These are phyloP conservation scores for Chitala chitala DNA, from an alignment of 2,113 vertebrate species.

Conservation along the genomic window DNA sequence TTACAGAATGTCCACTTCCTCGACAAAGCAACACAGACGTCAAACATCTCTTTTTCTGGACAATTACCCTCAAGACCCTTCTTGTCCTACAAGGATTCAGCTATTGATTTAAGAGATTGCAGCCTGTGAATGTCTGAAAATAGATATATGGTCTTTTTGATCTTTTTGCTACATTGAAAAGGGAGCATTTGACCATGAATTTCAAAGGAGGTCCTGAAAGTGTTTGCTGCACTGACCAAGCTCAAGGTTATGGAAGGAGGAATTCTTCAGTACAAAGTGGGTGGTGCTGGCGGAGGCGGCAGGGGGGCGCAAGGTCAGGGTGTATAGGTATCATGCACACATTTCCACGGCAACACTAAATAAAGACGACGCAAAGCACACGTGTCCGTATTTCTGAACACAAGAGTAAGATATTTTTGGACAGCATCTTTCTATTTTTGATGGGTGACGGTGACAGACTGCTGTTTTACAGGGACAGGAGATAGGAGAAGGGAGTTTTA, in stretches of 20 bases:
- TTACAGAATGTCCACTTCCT: too few species aligned
- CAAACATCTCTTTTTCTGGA: too few species aligned
- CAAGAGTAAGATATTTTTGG: constrained; percentile 45
- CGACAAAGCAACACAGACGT: too few species aligned
- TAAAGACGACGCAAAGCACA: constrained; percentile 38
- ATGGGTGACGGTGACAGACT: constrained; percentile 43
- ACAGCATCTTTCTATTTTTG: constrained; percentile 48
- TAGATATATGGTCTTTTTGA: too few species aligned
- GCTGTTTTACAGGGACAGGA: constrained; percentile 21
- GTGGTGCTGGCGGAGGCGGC: background rate
- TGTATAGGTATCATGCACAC: background rate
- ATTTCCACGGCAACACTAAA: constrained; percentile 35
- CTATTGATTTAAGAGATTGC: too few species aligned
- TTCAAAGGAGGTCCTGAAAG: background rate
- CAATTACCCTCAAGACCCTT: too few species aligned
- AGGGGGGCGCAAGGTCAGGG: background rate
- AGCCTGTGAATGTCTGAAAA: too few species aligned
- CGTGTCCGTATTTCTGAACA: constrained; percentile 33
- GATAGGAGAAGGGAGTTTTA: constrained; percentile 26
- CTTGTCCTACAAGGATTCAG: too few species aligned
- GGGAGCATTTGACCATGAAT: background rate
- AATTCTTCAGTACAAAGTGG: background rate
- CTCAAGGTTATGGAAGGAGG: background rate
- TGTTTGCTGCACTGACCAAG: constrained; percentile 9
- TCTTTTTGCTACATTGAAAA: background rate